Evolutionary conservation across 2,797 vertebrate species (phyloP), one percentile per base, ranked within the genome.

Genomic region (Alcedo quadribrachys): DNA sequence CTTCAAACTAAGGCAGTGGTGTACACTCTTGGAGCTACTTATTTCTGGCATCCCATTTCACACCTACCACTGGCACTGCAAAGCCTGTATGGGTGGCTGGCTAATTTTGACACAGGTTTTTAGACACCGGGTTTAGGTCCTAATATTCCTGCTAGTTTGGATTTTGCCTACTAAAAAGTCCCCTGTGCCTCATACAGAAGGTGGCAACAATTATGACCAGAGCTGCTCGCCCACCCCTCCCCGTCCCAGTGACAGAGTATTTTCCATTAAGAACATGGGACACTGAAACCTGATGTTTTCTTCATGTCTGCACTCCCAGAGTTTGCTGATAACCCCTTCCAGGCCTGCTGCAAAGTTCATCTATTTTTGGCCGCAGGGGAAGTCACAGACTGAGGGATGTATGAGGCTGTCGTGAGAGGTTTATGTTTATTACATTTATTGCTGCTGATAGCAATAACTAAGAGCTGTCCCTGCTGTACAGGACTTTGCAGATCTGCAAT

Each of bases 391-490:
- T 73, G 76, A 92, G 66, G 43, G 33, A 92, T 81, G 77, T 78
- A 90, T 40, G 75, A 94, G 69, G 74, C 53, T 92, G 84, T 51
- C n/a, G 1, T 75, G 76, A 92, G 58, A 94, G 45, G 67, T 90
- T 92, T 93, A 93, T 68, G 75, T 85, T 95, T 91, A 89, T 87
- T 92, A 71, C 88, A 85, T 93, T 93, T 91, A 96, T 87, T 93
- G 93, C 92, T 90, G 70, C 70, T 92, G 93, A 90, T 83, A 96
- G 94, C 84, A 92, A 83, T 94, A 94, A 96, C 50, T 76, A 79
- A 75, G 86, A 79, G 71, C 48, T 94, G 60, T 93, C 94, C 88
- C 87, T 7, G 5, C 60, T 90, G 90, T 15, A 83, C 25, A 73
- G 57, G 82, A 90, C 87, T 93, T 87, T 75, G 86, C 88, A 90